A percentile compares a stretch with the other conserved stretches of the same genome.
Evolutionary conservation across 2,888 invertebrate genomes (phyloP).

Genomic region (Clostera curtula): DNA sequence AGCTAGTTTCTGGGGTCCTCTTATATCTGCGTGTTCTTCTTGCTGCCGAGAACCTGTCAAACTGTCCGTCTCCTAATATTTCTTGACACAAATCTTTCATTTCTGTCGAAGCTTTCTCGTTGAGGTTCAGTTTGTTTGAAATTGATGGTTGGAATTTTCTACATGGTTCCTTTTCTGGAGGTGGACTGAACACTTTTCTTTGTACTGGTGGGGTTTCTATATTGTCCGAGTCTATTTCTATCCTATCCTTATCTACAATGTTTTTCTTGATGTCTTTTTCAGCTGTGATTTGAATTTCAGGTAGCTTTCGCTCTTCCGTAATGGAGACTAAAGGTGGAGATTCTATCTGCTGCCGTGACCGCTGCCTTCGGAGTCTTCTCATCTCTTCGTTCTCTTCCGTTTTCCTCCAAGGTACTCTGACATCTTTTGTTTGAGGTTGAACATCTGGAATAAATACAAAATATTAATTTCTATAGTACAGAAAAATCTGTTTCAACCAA

Average conservation of each 20-base stretch:
- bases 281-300: conserved; percentile 56
- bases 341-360: conserved; percentile 69
- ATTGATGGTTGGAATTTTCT: conserved; percentile 63
- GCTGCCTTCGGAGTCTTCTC: conserved; percentile 73
- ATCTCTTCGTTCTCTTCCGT: conserved; percentile 81
- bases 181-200: conserved; percentile 79
- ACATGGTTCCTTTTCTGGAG: conserved; percentile 77
- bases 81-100: conserved; percentile 69
- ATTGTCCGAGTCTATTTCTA: conserved; percentile 92
- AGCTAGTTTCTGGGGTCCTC: conserved; percentile 75
- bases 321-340: conserved; percentile 70
- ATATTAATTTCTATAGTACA: no score
- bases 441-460: conserved; percentile 73
- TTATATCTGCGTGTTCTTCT: conserved; percentile 89
- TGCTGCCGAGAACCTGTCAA: conserved; percentile 88
- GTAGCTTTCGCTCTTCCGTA: conserved; percentile 75
- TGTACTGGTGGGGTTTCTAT: conserved; percentile 92
- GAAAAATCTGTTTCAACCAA: no score
- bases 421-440: conserved; percentile 83
- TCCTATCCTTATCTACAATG: conserved; percentile 69
- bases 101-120: conserved; percentile 49
- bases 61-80: conserved; percentile 83
- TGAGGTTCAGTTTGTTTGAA: conserved; percentile 30
- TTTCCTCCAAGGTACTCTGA: conserved; percentile 84
- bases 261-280: conserved; percentile 31